Conservation (phyloP, 1,140 invertebrate genomes). For the Drosophila albomicans region DNA sequence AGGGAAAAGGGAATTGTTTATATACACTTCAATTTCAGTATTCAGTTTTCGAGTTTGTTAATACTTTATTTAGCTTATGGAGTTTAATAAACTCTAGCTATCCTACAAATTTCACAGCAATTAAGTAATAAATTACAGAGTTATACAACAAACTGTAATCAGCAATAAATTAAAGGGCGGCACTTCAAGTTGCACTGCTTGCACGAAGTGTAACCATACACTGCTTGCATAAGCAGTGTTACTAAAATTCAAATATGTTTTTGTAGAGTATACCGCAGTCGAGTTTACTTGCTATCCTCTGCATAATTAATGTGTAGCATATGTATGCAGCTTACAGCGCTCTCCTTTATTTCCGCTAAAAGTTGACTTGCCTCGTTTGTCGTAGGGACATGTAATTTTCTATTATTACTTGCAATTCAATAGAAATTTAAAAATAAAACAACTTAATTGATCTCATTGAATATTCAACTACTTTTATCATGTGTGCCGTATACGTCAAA, state of each 20-base stretch:
- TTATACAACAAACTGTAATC: too few species aligned
- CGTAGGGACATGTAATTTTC: neutral
- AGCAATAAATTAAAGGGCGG: neutral
- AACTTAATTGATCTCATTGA: neutral
- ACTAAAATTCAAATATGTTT: neutral
- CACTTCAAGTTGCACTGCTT: neutral
- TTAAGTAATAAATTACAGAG: too few species aligned
- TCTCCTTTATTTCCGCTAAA: neutral
- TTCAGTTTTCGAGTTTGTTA: too few species aligned
- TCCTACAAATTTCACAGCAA: too few species aligned
- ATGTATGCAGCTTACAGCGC: neutral
- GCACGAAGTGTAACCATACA: neutral
- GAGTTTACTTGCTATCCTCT: neutral
- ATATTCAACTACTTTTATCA: neutral
- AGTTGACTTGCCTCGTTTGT: neutral
- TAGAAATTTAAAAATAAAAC: constrained; percentile 1
- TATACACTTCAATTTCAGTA: too few species aligned
- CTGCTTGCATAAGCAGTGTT: neutral
- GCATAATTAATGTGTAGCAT: neutral
- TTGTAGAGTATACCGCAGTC: neutral
- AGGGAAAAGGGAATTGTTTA: too few species aligned
- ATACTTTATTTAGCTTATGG: too few species aligned
- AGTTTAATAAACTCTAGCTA: too few species aligned
- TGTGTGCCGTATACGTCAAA: neutral
- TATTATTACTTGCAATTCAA: neutral